Base-by-base conservation (phyloP, 1,140 invertebrate species). In the Dinothrombium tinctorium region DNA sequence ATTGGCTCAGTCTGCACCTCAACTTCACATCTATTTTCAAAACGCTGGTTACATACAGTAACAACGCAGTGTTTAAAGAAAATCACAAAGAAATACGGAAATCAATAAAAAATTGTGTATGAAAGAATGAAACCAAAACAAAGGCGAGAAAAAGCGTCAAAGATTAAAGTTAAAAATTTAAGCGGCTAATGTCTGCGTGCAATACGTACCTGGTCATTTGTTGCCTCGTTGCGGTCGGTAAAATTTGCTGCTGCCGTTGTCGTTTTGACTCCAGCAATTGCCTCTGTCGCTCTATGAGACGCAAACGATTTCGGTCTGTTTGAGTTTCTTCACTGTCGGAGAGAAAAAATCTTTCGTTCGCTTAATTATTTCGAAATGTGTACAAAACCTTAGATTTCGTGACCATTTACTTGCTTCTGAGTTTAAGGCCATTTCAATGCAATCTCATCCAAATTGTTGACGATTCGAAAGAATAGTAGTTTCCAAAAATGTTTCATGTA, bases 361-460 rank as follows among this genome's bases (percentile, higher is more conserved):
- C 7, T 8, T 28, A 8, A 31, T 24, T 21, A 29, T 40, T 20
- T 9, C 9, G 2, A 12, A 12, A 32, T 21, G 6, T 40, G 2
- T 33, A 40, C 5, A 41, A 41, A 2, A 46, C 44, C 33, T 46
- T 39, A 46, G 39, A 42, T 46, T 46, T 40, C 44, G 22, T 33
- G 44, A 46, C 44, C 44, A 46, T 29, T 43, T 46, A 22, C 24
- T 31, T 14, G 44, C 24, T 19, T 23, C 41, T 11, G 22, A 4
- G 9, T 8, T 15, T 20, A 23, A 15, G 15, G 29, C n/a, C 41
- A 42, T 42, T 38, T 32, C 24, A n/a, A n/a, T 17, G 17, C 33
- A 36, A 36, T 36, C n/a, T n/a, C n/a, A n/a, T n/a, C n/a, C n/a
- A n/a, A n/a, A n/a, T n/a, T n/a, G n/a, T n/a, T n/a, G n/a, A n/a